Base-by-base conservation (phyloP, 2,113 vertebrate species). In the Plecotus auritus region DNA sequence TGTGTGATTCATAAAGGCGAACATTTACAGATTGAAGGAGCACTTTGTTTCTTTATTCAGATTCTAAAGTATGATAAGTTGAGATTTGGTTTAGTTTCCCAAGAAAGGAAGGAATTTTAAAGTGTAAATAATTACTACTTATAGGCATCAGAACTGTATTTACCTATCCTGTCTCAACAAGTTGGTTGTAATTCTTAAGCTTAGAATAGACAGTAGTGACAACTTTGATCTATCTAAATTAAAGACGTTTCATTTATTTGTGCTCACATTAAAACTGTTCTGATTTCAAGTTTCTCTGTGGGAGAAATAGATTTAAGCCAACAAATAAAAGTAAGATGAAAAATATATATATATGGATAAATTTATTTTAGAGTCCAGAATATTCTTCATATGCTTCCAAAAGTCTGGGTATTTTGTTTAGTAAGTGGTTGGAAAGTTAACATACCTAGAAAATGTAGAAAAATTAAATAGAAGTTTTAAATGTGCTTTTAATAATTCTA, bases 401-500 rank as follows among this genome's bases (percentile, higher is more conserved):
- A 97, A 78, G 32, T 89, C 51, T 74, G 30, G 7, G 20, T 88
- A 73, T 86, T 89, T 28, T 86, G 17, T 83, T 42, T 80, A 90
- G 85, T 85, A 94, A 93, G 54, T 83, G 59, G 14, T 30, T 87
- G 2, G 72, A 85, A 95, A 90, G 37, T 74, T 88, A 94, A 87
- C 30, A 17, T 51, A 16, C 66, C 61, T 85, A 32, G 87, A 90
- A 93, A 88, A 92, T 83, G 30, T 90, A 91, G 70, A 85, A 90
- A 90, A 93, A 78, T 72, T 85, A 96, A 85, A 2, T 91, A 23
- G 13, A 96, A 35, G 13, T 93, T 85, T 83, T 88, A 88, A 94
- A n/a, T 92, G 30, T 95, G 9, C 30, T 16, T 94, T 85, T 95
- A 96, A 66, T 95, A 92, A 95, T 95, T 91, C 30, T 45, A 92